Base-by-base conservation (phyloP, 2,797 vertebrate genomes). In the Thunnus albacares region DNA sequence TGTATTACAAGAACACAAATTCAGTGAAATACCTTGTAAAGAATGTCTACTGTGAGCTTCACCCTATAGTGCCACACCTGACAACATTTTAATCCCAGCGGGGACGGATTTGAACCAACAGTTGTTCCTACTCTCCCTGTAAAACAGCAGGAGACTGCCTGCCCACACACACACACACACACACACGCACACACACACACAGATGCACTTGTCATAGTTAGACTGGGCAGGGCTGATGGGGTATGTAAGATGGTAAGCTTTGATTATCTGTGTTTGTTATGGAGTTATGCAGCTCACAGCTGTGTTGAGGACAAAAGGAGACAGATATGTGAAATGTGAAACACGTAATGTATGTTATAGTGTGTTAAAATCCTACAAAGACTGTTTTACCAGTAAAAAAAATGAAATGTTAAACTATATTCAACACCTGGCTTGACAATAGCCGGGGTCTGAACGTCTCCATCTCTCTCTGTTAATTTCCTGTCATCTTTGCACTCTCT, bases 221-320 rank as follows among this genome's bases (percentile, higher is more conserved):
- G 69, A 53, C 69, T 49, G 74, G 82, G 79, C 69, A 47, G 77
- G 86, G 87, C 63, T 30, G 67, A 28, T 56, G 60, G 51, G 74
- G 60, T 47, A 68, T 87, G 72, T 61, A 3, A 60, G 61, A 79
- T 38, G 69, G 61, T 26, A 5, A 53, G 26, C 67, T 65, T 18
- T 72, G 66, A 77, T 68, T 74, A 63, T 81, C 52, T 67, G 58
- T 41, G 33, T 58, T 68, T 53, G 52, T 70, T 35, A 26, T 35
- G 62, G 59, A 71, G 51, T 55, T 51, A 78, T 80, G 85, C n/a
- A 0, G 13, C 45, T 80, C 72, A 71, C 75, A 83, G 77, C 77
- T 88, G 75, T 57, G 70, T 52, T 22, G 6, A 60, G 5, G 53
- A 15, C 69, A 65, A 66, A 86, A 52, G 51, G 51, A 51, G 18